These are phyloP conservation scores for Lysandra bellargus DNA, from an alignment of 2,888 invertebrate species.

Conservation along the genomic window DNA sequence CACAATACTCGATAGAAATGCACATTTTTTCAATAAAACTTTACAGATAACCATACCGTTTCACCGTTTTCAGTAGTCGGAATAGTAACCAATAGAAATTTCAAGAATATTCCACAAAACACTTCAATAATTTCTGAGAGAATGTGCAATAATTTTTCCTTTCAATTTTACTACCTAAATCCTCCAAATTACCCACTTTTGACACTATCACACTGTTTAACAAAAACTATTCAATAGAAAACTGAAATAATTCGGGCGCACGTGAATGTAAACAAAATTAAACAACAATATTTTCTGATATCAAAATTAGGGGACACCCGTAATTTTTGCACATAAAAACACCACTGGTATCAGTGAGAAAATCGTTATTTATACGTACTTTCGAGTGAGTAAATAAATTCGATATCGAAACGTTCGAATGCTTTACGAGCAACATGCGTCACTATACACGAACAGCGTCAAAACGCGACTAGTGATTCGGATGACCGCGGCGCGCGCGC, in stretches of 20 bases:
- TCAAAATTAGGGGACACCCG: not conserved
- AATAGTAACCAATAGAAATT: not conserved
- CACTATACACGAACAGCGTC: slow-evolving; percentile 56
- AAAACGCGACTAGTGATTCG: slow-evolving; percentile 65
- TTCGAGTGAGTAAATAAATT: slow-evolving; percentile 56
- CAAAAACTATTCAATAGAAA: not conserved
- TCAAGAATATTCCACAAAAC: not conserved
- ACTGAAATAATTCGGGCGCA: slow-evolving; percentile 4
- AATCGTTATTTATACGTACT: slow-evolving; percentile 58
- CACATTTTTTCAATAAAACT: slow-evolving; percentile 40
- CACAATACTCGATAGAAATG: slow-evolving; percentile 69
- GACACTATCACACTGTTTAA: slow-evolving; percentile 19
- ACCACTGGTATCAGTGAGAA: not conserved
- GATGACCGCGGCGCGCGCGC: slow-evolving; percentile 70
- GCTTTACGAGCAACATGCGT: slow-evolving; percentile 51
- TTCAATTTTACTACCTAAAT: not conserved
- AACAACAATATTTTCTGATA: slow-evolving; percentile 17
- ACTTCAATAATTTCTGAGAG: not conserved
- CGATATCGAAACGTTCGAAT: slow-evolving; percentile 68
- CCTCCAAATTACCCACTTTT: not conserved
- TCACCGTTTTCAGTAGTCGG: slow-evolving; percentile 20
- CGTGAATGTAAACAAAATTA: slow-evolving; percentile 31
- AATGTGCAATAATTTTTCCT: not conserved
- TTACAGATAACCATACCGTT: slow-evolving; percentile 35
- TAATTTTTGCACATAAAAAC: not conserved